Evolutionary conservation across 2,113 vertebrate genomes (phyloP).

Genomic region (Monopterus albus): DNA sequence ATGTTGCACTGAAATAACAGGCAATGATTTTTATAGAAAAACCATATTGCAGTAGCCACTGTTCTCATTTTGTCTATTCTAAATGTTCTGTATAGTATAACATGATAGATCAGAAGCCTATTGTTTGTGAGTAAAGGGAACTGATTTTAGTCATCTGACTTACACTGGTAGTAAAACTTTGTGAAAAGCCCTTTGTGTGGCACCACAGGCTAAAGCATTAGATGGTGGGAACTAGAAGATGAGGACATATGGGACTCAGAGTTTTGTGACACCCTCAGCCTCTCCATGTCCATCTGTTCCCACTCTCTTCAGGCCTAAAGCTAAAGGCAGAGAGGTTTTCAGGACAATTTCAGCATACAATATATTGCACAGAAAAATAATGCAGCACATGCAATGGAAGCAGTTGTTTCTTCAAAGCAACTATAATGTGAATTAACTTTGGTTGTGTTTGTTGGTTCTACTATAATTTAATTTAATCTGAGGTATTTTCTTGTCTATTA

Average conservation of each 20-base stretch:
- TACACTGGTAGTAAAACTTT: conserved; percentile 26
- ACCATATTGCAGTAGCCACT: too few relatives aligned
- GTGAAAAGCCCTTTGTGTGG: conserved; percentile 65
- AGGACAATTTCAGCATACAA: conserved; percentile 19
- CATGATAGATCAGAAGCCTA: background rate
- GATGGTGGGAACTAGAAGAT: conserved; percentile 62
- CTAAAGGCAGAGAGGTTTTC: conserved; percentile 46
- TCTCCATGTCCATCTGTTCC: conserved; percentile 75
- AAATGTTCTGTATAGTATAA: too few relatives aligned
- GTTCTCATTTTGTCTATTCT: too few relatives aligned
- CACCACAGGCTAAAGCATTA: conserved; percentile 60
- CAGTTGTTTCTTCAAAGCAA: conserved; percentile 5
- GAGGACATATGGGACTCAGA: conserved; percentile 79
- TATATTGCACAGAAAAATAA: background rate
- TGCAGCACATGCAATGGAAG: background rate
- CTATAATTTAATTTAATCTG: too few relatives aligned
- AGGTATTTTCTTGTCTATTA: too few relatives aligned
- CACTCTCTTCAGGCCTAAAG: conserved; percentile 58
- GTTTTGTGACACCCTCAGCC: conserved; percentile 63
- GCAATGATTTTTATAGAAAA: too few relatives aligned
- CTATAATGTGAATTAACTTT: conserved; percentile 10
- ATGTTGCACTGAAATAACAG: background rate
- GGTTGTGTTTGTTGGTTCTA: too few relatives aligned
- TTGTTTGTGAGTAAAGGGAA: conserved; percentile 8
- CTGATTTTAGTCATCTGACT: conserved; percentile 25